Conservation (phyloP, 2,797 vertebrate genomes). For the Myripristis jacobus region DNA sequence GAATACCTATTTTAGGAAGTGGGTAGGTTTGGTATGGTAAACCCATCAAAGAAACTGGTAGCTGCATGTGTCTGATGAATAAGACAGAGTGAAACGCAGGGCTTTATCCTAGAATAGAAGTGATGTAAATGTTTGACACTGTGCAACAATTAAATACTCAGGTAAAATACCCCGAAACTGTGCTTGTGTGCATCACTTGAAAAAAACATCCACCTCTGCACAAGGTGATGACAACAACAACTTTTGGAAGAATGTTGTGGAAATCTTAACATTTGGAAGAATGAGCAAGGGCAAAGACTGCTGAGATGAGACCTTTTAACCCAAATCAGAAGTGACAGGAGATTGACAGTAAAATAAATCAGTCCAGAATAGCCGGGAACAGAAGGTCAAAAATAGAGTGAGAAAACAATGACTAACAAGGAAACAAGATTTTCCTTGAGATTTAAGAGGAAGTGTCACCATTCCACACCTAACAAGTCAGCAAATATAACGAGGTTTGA, state of each 20-base stretch:
- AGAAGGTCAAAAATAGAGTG: conserved; percentile 78
- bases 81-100: no score
- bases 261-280: conserved; percentile 70
- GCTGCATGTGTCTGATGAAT: no score
- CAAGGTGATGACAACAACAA: conserved; percentile 36
- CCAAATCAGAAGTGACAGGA: conserved; percentile 81
- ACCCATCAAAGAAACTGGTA: no score
- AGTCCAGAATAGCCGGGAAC: conserved; percentile 77
- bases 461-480: conserved; percentile 66
- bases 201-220: not conserved
- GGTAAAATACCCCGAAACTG: no score
- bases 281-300: conserved; percentile 81
- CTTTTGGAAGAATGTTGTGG: conserved; percentile 38
- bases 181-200: no score
- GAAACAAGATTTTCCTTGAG: conserved; percentile 72
- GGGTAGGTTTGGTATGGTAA: no score
- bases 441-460: conserved; percentile 70
- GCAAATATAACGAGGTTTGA: conserved; percentile 63
- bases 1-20: no score
- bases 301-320: conserved; percentile 66
- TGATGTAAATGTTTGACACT: no score
- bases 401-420: conserved; percentile 79
- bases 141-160: no score
- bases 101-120: no score
- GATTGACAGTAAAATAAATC: conserved; percentile 84